These are phyloP conservation scores for Calephelis perditalis DNA, from an alignment of 2,888 invertebrate genomes.

Conservation along the genomic window DNA sequence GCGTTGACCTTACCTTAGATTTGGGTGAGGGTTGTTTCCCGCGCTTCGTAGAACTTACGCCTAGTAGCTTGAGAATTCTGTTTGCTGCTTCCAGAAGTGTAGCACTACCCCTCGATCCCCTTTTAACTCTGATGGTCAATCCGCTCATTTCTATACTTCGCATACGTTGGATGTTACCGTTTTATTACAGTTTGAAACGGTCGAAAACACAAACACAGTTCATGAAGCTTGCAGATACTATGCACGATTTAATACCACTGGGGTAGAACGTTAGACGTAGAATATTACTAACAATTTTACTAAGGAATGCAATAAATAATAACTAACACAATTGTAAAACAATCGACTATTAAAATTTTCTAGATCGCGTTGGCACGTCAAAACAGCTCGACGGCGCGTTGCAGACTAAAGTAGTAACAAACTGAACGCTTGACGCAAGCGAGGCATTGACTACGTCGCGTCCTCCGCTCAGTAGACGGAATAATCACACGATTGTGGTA, in stretches of 20 bases:
- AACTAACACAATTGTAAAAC: slow-evolving; percentile 43
- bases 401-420: slow-evolving; percentile 53
- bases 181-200: slow-evolving; percentile 60
- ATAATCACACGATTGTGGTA: slow-evolving; percentile 57
- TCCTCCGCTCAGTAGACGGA: slow-evolving; percentile 65
- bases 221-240: slow-evolving; percentile 47
- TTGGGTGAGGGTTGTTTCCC: slow-evolving; percentile 76
- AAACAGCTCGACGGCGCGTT: slow-evolving; percentile 54
- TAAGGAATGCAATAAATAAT: slow-evolving; percentile 50
- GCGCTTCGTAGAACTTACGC: slow-evolving; percentile 74
- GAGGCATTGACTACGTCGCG: slow-evolving; percentile 50
- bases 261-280: slow-evolving; percentile 21
- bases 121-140: slow-evolving; percentile 75
- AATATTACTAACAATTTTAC: slow-evolving; percentile 31
- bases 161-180: slow-evolving; percentile 55
- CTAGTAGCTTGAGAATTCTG: slow-evolving; percentile 74
- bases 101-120: slow-evolving; percentile 76
- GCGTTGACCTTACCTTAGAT: slow-evolving; percentile 71
- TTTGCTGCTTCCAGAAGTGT: slow-evolving; percentile 75
- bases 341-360: slow-evolving; percentile 40
- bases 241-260: slow-evolving; percentile 34
- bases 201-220: slow-evolving; percentile 62
- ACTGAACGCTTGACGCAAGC: slow-evolving; percentile 47
- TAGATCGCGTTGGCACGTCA: slow-evolving; percentile 47
- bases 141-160: slow-evolving; percentile 74